Evolutionary conservation across 2,797 vertebrate species (phyloP).

Genomic region (Cephalopachus bancanus): DNA sequence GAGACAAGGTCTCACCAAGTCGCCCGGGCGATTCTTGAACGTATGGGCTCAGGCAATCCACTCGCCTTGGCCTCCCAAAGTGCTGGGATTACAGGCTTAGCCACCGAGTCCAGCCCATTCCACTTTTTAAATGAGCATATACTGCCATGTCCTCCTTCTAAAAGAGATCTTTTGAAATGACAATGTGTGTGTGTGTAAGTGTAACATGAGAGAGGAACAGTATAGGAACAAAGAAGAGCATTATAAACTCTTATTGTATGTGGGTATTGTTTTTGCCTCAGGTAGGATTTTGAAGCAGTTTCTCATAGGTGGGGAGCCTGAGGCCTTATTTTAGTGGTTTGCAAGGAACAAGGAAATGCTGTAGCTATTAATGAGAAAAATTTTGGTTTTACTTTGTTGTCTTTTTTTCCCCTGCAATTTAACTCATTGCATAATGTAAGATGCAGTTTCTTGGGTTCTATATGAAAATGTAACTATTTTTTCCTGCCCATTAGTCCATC

Average conservation of each 20-base stretch:
- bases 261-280: not conserved
- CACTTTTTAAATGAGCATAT: not conserved
- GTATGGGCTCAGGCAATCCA: too few relatives aligned
- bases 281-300: slow-evolving; percentile 6
- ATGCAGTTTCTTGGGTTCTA: not conserved
- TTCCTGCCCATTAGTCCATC: not conserved
- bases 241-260: not conserved
- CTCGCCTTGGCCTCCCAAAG: too few relatives aligned
- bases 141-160: not conserved
- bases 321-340: slow-evolving; percentile 8
- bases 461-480: not conserved
- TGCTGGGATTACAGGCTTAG: too few relatives aligned
- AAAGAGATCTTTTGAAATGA: not conserved
- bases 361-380: not conserved
- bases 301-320: not conserved
- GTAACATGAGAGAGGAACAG: not conserved
- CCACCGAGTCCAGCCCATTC: too few relatives aligned
- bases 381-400: not conserved
- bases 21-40: too few relatives aligned
- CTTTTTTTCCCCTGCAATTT: not conserved
- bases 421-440: not conserved
- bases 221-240: not conserved
- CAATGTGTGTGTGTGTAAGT: not conserved
- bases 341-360: not conserved
- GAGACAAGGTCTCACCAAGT: too few relatives aligned